A percentile compares a stretch with the other conserved stretches of the same genome.
phyloP scores from a whole-genome alignment of 1,140 invertebrate genomes.

The Eumeta japonica region DNA sequence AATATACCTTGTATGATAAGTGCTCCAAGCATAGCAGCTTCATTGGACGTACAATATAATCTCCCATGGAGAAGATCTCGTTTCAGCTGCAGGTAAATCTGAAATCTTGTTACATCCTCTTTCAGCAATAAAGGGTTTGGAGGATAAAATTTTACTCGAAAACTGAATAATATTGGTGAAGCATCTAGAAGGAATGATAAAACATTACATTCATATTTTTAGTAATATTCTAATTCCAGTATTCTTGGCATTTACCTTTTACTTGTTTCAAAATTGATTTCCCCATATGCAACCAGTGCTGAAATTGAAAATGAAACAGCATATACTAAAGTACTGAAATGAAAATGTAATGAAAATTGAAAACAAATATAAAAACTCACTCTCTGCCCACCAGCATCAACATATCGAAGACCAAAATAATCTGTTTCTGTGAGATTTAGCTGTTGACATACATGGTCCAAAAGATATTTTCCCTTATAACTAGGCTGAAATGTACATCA shows the following conservation, averaged over 20 bases:
- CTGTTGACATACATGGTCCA: slow-evolving; percentile 92
- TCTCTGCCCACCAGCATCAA: slow-evolving; percentile 88
- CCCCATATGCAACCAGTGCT: slow-evolving; percentile 95
- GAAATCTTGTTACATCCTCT: slow-evolving; percentile 87
- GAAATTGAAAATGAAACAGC: slow-evolving; percentile 53
- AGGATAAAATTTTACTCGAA: slow-evolving; percentile 93
- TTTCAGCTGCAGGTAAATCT: slow-evolving; percentile 91
- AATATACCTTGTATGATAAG: slow-evolving; percentile 87
- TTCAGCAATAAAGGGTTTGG: slow-evolving; percentile 80
- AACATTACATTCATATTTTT: no score
- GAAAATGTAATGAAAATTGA: not conserved
- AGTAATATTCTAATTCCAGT: slow-evolving; percentile 3
- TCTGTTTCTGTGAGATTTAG: slow-evolving; percentile 94
- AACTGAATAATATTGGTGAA: slow-evolving; percentile 84
- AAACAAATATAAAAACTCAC: slow-evolving; percentile 59
- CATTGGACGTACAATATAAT: slow-evolving; percentile 85
- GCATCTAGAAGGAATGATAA: slow-evolving; percentile 64
- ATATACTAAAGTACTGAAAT: no score
- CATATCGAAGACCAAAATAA: slow-evolving; percentile 95
- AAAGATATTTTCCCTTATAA: slow-evolving; percentile 88
- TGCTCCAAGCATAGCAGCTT: slow-evolving; percentile 86
- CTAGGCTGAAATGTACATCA: slow-evolving; percentile 70
- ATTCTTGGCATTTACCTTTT: slow-evolving; percentile 68
- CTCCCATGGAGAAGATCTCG: slow-evolving; percentile 92
- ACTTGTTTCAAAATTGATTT: slow-evolving; percentile 93